Percentiles rank a stretch among this genome's conserved stretches.
phyloP scores from a whole-genome alignment of 2,113 vertebrate genomes.

The Seriola rivoliana region DNA sequence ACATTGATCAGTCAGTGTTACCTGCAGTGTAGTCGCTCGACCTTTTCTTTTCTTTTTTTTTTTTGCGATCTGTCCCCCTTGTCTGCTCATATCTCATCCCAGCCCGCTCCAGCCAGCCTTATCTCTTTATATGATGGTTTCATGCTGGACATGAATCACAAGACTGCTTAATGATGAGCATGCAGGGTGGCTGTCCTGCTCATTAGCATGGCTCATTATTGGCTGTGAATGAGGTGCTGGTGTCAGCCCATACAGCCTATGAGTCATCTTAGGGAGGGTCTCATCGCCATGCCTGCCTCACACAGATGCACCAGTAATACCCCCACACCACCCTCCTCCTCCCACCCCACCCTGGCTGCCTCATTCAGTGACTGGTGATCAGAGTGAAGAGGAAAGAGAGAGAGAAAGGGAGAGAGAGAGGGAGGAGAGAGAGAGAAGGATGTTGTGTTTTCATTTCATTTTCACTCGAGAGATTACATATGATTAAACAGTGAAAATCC shows the following conservation, averaged over 20 bases:
- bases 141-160: constrained; percentile 72
- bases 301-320: constrained; percentile 50
- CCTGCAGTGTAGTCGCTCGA: not conserved
- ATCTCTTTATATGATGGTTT: constrained; percentile 67
- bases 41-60: not conserved
- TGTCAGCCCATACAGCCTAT: constrained; percentile 81
- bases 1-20: not conserved
- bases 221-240: constrained; percentile 84
- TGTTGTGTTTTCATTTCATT: constrained; percentile 59
- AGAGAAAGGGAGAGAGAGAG: constrained; percentile 14
- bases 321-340: not conserved
- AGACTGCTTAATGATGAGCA: constrained; percentile 73
- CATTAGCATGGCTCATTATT: constrained; percentile 86
- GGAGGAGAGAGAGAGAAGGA: constrained; percentile 43
- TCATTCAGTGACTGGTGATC: constrained; percentile 51
- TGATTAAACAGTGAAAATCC: constrained; percentile 67
- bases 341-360: constrained; percentile 33
- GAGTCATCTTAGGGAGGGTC: constrained; percentile 82
- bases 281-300: constrained; percentile 71
- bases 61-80: not conserved
- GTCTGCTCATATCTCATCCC: not conserved
- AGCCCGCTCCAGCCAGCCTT: constrained; percentile 30
- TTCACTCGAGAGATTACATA: constrained; percentile 67
- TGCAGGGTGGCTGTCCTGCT: constrained; percentile 78
- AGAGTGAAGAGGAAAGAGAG: constrained; percentile 8